Conservation (phyloP, 2,113 vertebrate genomes). For the Nycticorax nycticorax region DNA sequence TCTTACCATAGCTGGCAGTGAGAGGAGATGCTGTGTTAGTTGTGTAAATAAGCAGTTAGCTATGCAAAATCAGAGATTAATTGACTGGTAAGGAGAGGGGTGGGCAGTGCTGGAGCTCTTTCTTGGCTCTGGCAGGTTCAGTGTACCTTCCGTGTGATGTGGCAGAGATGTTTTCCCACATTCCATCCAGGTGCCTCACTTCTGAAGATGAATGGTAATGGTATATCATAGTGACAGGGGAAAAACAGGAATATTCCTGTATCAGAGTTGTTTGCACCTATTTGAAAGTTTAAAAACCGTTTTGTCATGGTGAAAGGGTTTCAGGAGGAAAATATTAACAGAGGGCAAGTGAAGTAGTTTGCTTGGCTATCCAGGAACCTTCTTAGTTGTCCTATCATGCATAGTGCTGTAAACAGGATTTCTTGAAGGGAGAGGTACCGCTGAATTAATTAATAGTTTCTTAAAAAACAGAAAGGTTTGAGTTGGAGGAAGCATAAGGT, state of each 20-base stretch:
- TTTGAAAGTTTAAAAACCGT: neutral
- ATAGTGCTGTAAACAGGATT: neutral
- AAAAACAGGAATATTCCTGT: neutral
- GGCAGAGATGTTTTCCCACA: neutral
- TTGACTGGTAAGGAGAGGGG: neutral
- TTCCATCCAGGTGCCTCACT: neutral
- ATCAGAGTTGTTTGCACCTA: neutral
- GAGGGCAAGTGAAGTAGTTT: neutral
- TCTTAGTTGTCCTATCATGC: neutral
- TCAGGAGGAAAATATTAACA: neutral
- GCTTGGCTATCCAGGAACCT: neutral
- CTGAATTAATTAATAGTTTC: neutral
- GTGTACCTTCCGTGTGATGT: neutral
- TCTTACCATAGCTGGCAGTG: neutral
- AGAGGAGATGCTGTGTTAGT: neutral
- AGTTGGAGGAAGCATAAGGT: neutral
- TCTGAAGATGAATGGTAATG: neutral
- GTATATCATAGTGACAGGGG: neutral
- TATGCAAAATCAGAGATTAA: neutral
- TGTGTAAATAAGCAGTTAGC: neutral
- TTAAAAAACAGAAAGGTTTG: neutral
- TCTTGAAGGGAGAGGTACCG: neutral
- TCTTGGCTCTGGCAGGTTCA: neutral
- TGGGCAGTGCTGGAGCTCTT: neutral
- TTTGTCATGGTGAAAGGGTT: neutral